Evolutionary conservation across 2,888 invertebrate genomes (phyloP).

Genomic region (Temnothorax ravouxi): DNA sequence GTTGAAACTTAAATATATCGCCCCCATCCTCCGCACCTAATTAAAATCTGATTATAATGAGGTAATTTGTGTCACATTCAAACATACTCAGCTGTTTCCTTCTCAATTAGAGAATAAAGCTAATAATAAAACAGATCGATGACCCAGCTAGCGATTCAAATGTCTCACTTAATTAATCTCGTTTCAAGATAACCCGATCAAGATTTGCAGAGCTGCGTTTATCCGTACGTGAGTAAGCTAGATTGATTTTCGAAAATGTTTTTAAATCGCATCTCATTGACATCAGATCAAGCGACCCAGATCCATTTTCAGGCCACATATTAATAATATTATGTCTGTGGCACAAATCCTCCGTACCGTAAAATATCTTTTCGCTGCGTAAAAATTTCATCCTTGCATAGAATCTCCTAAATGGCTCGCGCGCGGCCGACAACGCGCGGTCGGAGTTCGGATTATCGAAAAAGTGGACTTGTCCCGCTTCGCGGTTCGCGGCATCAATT

Average conservation of each 20-base stretch:
- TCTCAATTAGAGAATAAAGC: constrained; percentile 15
- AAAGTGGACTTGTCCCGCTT: constrained; percentile 12
- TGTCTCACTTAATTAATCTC: not conserved
- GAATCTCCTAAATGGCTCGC: not conserved
- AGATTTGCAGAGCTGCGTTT: not conserved
- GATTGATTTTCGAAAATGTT: not conserved
- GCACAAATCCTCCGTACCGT: not conserved
- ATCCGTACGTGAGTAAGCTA: not conserved
- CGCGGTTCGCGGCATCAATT: not conserved
- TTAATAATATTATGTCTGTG: not conserved
- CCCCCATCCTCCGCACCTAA: not conserved
- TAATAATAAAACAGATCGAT: constrained; percentile 45
- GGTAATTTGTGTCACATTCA: not conserved
- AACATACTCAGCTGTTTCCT: constrained; percentile 10
- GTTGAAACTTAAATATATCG: constrained; percentile 5
- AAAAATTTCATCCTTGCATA: constrained; percentile 3
- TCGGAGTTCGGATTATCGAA: not conserved
- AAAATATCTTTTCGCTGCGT: not conserved
- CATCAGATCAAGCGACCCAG: not conserved
- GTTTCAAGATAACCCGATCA: not conserved
- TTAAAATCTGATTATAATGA: not conserved
- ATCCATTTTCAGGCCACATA: not conserved
- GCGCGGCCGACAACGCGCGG: not conserved
- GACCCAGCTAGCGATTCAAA: constrained; percentile 29
- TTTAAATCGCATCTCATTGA: not conserved